phyloP scores from a whole-genome alignment of 30 jellyfish, hydroid and myxozoan species.

The Pelagia noctiluca region DNA sequence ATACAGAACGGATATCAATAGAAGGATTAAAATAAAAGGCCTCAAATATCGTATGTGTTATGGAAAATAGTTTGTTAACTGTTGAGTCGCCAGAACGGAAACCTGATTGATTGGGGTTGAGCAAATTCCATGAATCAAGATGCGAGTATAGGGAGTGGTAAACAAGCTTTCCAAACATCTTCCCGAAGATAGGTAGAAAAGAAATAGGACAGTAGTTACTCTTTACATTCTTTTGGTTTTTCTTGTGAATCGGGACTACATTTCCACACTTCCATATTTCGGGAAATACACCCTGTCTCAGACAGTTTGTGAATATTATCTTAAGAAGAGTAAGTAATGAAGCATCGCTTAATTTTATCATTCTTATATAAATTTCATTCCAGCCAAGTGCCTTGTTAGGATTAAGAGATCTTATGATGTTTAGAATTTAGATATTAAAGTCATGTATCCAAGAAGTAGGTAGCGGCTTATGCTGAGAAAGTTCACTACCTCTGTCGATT shows the following conservation, averaged over 20 bases:
- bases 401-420: conserved; percentile 14
- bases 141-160: conserved; percentile 60
- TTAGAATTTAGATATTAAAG: neutral
- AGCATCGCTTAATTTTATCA: conserved; percentile 60
- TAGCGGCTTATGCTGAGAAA: neutral
- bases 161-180: conserved; percentile 48
- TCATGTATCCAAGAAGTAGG: neutral
- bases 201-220: conserved; percentile 40
- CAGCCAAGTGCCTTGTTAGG: conserved; percentile 69
- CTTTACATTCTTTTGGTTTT: conserved; percentile 16
- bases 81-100: conserved; percentile 56
- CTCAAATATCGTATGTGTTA: conserved; percentile 34
- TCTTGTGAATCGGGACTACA: conserved; percentile 50
- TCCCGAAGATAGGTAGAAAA: too few species aligned
- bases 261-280: conserved; percentile 43
- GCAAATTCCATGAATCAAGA: conserved; percentile 52
- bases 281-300: conserved; percentile 21
- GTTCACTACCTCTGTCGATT: conserved; percentile 43
- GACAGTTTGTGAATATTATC: conserved; percentile 19
- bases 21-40: conserved; percentile 53
- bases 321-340: conserved; percentile 43
- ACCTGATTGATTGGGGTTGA: conserved; percentile 67
- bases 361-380: conserved; percentile 56
- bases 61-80: conserved; percentile 53
- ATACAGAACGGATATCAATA: conserved; percentile 42